These are phyloP conservation scores for Phalacrocorax carbo DNA, from an alignment of 2,113 vertebrate genomes.

Conservation along the genomic window DNA sequence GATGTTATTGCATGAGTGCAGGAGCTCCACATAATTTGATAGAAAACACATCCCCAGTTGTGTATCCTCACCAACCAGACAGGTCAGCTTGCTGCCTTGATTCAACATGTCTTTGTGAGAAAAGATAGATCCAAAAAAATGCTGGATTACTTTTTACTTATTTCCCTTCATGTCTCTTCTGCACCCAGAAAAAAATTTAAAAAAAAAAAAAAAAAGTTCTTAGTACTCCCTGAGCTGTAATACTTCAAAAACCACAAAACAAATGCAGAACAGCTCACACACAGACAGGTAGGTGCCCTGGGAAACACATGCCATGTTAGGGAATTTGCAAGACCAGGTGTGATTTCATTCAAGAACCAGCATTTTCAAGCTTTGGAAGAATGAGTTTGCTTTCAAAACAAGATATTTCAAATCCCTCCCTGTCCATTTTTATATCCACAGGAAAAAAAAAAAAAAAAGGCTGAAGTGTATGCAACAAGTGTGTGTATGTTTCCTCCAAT, in stretches of 20 bases:
- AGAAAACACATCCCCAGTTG: not conserved
- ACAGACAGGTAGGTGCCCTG: not conserved
- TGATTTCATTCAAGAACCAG: not conserved
- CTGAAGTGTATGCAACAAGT: not conserved
- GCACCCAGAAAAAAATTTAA: not conserved
- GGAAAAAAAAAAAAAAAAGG: not conserved
- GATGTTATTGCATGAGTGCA: not conserved
- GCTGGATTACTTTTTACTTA: not conserved
- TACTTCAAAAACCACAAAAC: not conserved
- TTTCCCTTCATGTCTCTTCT: not conserved
- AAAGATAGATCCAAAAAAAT: not conserved
- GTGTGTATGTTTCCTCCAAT: not conserved
- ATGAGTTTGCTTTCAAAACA: not conserved
- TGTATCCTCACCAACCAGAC: not conserved
- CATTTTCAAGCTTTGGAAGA: not conserved
- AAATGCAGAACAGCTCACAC: not conserved
- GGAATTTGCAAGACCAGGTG: not conserved
- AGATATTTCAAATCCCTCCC: not conserved
- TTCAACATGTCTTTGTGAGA: not conserved
- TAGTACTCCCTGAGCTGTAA: not conserved
- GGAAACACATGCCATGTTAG: not conserved
- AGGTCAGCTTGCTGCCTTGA: not conserved
- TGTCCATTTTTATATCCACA: fast-evolving
- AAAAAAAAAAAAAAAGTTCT: not conserved
- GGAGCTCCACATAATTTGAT: not conserved